Percentiles rank a stretch among this genome's conserved stretches.
These are phyloP conservation scores for Leiothrix lutea DNA, from an alignment of 2,113 vertebrate species.

Conservation along the genomic window DNA sequence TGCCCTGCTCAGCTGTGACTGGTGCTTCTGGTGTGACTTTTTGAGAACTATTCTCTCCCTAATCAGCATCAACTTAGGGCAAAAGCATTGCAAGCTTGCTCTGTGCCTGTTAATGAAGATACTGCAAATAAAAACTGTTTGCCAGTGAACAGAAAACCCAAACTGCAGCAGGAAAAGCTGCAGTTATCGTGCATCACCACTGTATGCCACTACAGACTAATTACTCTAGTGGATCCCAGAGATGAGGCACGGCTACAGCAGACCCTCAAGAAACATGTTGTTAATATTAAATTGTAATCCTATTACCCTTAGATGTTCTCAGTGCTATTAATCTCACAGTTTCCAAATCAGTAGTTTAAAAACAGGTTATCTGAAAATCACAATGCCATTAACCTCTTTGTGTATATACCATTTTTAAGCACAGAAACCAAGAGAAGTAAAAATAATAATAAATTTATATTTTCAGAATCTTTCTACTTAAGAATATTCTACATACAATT, in stretches of 20 bases:
- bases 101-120: background rate
- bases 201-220: slow-evolving; percentile 52
- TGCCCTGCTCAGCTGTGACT: background rate
- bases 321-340: slow-evolving; percentile 29
- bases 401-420: background rate
- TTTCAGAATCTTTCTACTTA: background rate
- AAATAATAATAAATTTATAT: background rate
- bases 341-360: slow-evolving; percentile 26
- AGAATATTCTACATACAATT: background rate
- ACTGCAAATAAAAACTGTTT: background rate
- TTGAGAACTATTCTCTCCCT: background rate
- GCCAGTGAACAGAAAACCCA: background rate
- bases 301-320: slow-evolving; percentile 14
- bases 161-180: background rate
- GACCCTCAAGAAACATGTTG: slow-evolving; percentile 1
- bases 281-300: slow-evolving; percentile 44
- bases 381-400: background rate
- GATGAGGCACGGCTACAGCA: background rate
- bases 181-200: slow-evolving; percentile 24
- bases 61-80: background rate
- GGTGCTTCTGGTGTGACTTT: background rate
- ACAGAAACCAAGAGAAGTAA: background rate
- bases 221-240: background rate
- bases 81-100: background rate
- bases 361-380: slow-evolving; percentile 10